Base-by-base conservation (phyloP, 2,888 invertebrate genomes). In the Cryptocheilus praepositus region DNA sequence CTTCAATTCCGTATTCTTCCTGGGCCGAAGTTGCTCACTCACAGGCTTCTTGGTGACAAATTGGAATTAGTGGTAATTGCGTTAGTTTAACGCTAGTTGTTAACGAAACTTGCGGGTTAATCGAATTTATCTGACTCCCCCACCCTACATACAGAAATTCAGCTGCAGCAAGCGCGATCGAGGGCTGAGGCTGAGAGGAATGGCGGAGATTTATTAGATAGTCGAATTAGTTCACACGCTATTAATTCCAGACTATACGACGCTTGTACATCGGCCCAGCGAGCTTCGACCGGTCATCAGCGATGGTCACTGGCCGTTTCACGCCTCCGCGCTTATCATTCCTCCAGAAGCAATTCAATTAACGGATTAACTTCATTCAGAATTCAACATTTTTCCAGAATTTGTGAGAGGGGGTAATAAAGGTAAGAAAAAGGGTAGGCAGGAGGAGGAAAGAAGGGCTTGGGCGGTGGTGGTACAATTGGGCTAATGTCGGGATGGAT, bases 51-150 rank as follows among this genome's bases (percentile, higher is more conserved):
- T 70, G 74, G 71, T 80, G 81, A 82, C 80, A 82, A 82, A 82
- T 80, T 81, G 76, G 75, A 76, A 81, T 82, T 79, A 79, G 71
- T 69, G 67, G 74, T 81, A 82, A 82, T 79, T 72, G 67, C 74
- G 71, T 81, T 81, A 74, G 72, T 74, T 76, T 73, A 79, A 74
- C 73, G 77, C 58, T 67, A 68, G 68, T 69, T 74, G 74, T 74
- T 71, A 72, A 70, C 74, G 68, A 75, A 78, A 78, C 72, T 79
- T 73, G 67, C 62, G 55, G 65, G 68, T 69, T 78, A 77, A 79
- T 75, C 68, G 71, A 79, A 78, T 79, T 77, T 71, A 73, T 71
- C 64, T 51, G 64, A 51, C 68, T 74, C 65, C 54, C 44, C 46
- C 52, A 36, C 54, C 51, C 61, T 45, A 62, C 61, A 36, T 61